Evolutionary conservation across 1,140 invertebrate genomes (phyloP).

Genomic region (Apolygus lucorum): DNA sequence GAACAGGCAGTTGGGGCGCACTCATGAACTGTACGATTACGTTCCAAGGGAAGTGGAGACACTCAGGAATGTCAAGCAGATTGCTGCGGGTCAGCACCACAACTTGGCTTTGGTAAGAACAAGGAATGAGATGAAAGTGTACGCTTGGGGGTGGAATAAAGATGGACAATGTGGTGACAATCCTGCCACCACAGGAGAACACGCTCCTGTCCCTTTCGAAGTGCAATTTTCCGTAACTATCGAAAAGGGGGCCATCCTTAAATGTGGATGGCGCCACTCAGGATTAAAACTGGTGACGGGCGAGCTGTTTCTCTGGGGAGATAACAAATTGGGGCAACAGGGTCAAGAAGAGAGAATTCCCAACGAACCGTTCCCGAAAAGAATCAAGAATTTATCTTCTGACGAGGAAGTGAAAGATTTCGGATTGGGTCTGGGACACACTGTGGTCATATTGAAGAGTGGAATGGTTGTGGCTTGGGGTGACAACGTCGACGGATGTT

Average conservation of each 20-base stretch:
- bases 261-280: background rate
- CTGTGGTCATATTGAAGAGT: slow-evolving; percentile 4
- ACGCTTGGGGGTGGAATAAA: background rate
- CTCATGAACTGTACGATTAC: background rate
- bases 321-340: slow-evolving; percentile 2
- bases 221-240: background rate
- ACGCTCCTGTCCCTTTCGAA: background rate
- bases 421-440: background rate
- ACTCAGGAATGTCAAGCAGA: background rate
- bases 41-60: background rate
- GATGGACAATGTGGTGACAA: background rate
- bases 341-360: background rate
- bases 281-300: background rate
- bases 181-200: background rate
- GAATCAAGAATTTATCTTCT: slow-evolving; percentile 2
- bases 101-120: background rate
- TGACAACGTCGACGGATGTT: background rate
- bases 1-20: slow-evolving; percentile 22
- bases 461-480: background rate
- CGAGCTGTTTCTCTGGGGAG: slow-evolving; percentile 5
- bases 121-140: background rate
- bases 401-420: background rate
- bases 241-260: background rate
- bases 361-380: background rate
- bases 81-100: background rate